Evolutionary conservation across 2,113 vertebrate genomes (phyloP).

Genomic region (Probosciger aterrimus): DNA sequence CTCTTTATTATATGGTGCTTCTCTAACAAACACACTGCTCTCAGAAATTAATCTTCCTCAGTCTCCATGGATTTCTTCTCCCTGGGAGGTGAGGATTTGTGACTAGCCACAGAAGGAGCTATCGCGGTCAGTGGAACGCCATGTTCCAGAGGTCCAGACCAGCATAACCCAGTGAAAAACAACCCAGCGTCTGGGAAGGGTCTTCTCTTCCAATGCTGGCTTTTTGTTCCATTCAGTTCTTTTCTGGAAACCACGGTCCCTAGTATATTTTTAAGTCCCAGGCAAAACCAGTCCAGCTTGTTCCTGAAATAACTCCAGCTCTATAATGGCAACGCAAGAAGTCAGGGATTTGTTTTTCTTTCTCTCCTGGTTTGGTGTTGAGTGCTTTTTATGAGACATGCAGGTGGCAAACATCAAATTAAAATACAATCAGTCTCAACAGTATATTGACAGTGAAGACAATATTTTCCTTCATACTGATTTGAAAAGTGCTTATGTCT

Average conservation of each 20-base stretch:
- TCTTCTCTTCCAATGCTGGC: not conserved
- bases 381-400: constrained; percentile 10
- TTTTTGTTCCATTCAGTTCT: not conserved
- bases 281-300: constrained; percentile 1
- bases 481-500: not conserved
- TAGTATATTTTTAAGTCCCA: constrained; percentile 31
- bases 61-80: not conserved
- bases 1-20: not conserved
- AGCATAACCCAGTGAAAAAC: not conserved
- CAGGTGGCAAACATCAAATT: constrained; percentile 45
- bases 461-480: not conserved
- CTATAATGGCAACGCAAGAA: constrained; percentile 30
- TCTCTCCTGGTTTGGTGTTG: constrained; percentile 20
- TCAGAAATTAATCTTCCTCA: not conserved
- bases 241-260: not conserved
- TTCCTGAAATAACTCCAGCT: constrained; percentile 46
- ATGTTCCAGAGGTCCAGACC: not conserved
- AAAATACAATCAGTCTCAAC: constrained; percentile 35
- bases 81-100: not conserved
- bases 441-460: not conserved
- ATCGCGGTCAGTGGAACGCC: rapidly evolving
- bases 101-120: not conserved
- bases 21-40: not conserved
- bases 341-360: constrained; percentile 53
- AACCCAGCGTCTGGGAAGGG: not conserved